phyloP scores from a whole-genome alignment of 2,113 vertebrate genomes.

The Eira barbara region DNA sequence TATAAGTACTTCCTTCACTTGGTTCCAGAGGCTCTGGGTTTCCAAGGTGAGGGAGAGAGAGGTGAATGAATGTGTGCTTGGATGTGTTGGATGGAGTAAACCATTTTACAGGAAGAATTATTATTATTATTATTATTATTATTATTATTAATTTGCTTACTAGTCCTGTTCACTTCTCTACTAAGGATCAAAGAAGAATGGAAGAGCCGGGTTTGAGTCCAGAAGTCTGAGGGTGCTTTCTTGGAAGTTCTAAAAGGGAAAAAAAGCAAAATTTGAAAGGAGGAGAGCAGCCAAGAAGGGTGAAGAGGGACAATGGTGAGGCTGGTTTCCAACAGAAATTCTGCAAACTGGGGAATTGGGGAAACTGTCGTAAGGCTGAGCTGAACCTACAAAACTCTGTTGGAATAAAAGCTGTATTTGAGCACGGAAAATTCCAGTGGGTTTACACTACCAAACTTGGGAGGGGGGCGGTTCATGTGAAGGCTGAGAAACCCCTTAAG shows the following conservation, averaged over 20 bases:
- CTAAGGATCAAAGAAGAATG: background rate
- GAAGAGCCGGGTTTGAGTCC: background rate
- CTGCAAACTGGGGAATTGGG: background rate
- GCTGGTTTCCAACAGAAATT: background rate
- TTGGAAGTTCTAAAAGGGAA: background rate
- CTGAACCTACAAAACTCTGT: background rate
- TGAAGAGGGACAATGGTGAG: background rate
- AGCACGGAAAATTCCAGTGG: background rate
- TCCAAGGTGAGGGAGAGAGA: background rate
- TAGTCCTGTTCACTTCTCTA: background rate
- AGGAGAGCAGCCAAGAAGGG: background rate
- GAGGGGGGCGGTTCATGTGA: background rate
- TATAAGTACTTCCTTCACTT: accelerated
- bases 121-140: background rate
- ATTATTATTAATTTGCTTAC: background rate
- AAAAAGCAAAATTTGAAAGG: background rate
- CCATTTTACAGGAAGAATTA: background rate
- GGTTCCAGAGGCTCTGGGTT: background rate
- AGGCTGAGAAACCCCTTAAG: background rate
- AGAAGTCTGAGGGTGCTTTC: background rate
- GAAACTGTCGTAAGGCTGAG: background rate
- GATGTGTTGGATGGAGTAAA: background rate
- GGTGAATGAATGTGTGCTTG: background rate
- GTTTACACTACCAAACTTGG: background rate
- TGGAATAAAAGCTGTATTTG: background rate